phyloP scores from a whole-genome alignment of 2,797 vertebrate species.

The Cacajao melanocephalus region DNA sequence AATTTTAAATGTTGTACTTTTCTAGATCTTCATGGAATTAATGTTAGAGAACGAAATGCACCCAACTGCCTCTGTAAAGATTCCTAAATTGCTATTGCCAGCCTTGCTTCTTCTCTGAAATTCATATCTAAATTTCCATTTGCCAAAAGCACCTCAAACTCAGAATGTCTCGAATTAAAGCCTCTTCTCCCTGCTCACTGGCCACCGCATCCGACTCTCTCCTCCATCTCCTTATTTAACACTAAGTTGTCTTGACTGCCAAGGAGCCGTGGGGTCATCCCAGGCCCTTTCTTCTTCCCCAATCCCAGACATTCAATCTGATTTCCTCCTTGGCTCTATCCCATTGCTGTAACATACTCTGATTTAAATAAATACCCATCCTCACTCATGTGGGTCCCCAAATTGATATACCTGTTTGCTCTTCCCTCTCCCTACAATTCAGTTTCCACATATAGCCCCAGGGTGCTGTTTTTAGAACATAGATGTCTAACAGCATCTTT shows the following conservation, averaged over 20 bases:
- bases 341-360: background rate
- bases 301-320: background rate
- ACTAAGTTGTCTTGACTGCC: background rate
- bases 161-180: background rate
- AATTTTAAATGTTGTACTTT: conserved; percentile 26
- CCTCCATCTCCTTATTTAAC: background rate
- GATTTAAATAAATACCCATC: background rate
- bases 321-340: background rate
- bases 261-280: background rate
- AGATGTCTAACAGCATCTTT: background rate
- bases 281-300: background rate
- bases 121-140: background rate
- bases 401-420: background rate
- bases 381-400: background rate
- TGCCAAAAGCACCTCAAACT: background rate
- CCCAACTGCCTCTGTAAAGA: background rate
- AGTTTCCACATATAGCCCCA: background rate
- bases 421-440: background rate
- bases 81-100: background rate
- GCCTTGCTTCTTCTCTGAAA: background rate
- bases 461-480: background rate
- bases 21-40: background rate
- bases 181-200: background rate
- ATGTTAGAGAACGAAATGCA: background rate
- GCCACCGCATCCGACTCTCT: background rate